phyloP scores from a whole-genome alignment of 2,113 vertebrate species.

The Megaceryle maxima region DNA sequence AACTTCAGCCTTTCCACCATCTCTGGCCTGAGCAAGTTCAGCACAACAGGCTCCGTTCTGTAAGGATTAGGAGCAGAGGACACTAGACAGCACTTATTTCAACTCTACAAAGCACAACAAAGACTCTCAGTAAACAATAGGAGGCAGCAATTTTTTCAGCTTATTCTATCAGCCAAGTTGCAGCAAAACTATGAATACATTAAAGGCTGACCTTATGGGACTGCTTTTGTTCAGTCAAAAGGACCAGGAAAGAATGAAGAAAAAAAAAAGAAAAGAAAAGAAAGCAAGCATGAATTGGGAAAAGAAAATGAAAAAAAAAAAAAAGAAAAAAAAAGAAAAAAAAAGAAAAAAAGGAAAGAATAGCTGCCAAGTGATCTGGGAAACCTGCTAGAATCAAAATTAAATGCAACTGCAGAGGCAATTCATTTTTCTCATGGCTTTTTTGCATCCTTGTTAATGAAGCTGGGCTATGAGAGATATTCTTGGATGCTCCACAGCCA shows the following conservation, averaged over 20 bases:
- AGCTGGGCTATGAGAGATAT: neutral
- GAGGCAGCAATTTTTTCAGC: conserved; percentile 43
- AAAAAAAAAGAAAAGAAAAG: neutral
- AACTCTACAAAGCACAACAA: conserved; percentile 39
- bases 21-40: conserved; percentile 81
- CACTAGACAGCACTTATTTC: conserved; percentile 40
- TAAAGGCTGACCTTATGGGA: conserved; percentile 6
- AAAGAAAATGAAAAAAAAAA: neutral
- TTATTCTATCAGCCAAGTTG: conserved; percentile 47
- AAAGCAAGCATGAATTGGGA: neutral
- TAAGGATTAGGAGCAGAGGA: conserved; percentile 53
- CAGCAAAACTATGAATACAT: conserved; percentile 62
- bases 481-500: neutral
- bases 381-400: conserved; percentile 62
- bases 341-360: neutral
- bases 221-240: conserved; percentile 56
- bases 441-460: conserved; percentile 14
- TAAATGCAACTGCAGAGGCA: conserved; percentile 48
- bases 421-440: conserved; percentile 36
- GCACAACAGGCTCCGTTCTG: conserved; percentile 79
- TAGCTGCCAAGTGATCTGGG: conserved; percentile 50
- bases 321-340: neutral
- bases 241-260: neutral
- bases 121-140: conserved; percentile 45
- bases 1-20: conserved; percentile 87